Conservation (phyloP, 2,797 vertebrate genomes). For the Cheirogaleus major region DNA sequence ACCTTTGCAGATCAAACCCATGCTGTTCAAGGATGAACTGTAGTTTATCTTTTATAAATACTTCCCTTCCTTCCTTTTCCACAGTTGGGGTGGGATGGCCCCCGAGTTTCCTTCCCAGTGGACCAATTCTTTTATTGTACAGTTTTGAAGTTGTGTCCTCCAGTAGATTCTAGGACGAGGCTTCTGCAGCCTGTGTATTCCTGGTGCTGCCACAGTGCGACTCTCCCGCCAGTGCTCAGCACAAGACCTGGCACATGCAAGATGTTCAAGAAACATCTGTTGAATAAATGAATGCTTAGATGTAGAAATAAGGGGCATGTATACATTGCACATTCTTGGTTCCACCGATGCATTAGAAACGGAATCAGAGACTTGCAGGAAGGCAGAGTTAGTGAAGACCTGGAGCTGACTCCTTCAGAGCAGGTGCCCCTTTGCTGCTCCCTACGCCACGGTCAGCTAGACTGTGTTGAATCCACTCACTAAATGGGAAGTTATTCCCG, state of each 20-base stretch:
- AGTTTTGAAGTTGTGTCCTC: neutral
- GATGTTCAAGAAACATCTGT: neutral
- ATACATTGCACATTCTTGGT: fast-evolving
- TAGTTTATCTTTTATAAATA: neutral
- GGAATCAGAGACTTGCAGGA: neutral
- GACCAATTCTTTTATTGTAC: fast-evolving
- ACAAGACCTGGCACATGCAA: fast-evolving
- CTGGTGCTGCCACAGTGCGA: fast-evolving
- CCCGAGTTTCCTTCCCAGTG: neutral
- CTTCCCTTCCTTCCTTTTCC: neutral
- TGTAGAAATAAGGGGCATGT: neutral
- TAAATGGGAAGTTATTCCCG: neutral
- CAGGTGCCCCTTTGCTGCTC: neutral
- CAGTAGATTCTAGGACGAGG: neutral
- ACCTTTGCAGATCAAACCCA: neutral
- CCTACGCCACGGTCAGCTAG: neutral
- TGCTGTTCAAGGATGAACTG: neutral
- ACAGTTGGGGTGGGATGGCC: neutral
- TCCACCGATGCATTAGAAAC: neutral
- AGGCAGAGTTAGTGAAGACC: neutral
- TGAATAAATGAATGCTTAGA: neutral
- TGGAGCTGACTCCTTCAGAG: too few species aligned
- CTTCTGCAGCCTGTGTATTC: fast-evolving
- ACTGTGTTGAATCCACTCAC: too few species aligned
- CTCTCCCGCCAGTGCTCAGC: neutral